Evolutionary conservation across 2,113 vertebrate species (phyloP).

Genomic region (Ahaetulla prasina): DNA sequence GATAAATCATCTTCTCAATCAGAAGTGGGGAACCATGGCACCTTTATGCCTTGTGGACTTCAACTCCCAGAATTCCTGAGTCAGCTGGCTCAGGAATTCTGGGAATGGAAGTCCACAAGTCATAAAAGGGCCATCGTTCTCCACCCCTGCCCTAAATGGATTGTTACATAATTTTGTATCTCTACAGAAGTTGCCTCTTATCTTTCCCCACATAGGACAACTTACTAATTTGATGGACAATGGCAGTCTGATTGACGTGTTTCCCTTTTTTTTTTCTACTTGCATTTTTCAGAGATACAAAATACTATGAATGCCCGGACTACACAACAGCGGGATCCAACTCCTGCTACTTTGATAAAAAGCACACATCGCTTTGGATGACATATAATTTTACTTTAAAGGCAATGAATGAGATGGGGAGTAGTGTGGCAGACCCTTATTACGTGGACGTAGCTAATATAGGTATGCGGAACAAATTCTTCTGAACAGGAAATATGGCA

Average conservation of each 20-base stretch:
- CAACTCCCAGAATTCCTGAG: too few species aligned
- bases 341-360: conserved; percentile 91
- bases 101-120: not conserved
- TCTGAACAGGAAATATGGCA: not conserved
- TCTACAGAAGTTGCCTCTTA: not conserved
- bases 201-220: not conserved
- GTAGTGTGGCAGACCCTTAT: conserved; percentile 73
- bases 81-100: not conserved
- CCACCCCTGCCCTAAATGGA: not conserved
- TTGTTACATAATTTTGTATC: not conserved
- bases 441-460: conserved; percentile 84
- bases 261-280: conserved; percentile 11
- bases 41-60: not conserved
- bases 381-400: conserved; percentile 84
- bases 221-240: not conserved
- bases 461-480: conserved; percentile 68
- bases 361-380: conserved; percentile 81
- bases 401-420: conserved; percentile 82
- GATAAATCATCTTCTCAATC: not conserved
- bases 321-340: conserved; percentile 82
- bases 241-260: not conserved
- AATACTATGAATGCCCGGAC: conserved; percentile 82
- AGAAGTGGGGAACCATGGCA: not conserved
- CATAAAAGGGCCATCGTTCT: not conserved
- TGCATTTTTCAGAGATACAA: conserved; percentile 71